Evolutionary conservation across 2,888 invertebrate genomes (phyloP).

Genomic region (Lithophane leautieri): DNA sequence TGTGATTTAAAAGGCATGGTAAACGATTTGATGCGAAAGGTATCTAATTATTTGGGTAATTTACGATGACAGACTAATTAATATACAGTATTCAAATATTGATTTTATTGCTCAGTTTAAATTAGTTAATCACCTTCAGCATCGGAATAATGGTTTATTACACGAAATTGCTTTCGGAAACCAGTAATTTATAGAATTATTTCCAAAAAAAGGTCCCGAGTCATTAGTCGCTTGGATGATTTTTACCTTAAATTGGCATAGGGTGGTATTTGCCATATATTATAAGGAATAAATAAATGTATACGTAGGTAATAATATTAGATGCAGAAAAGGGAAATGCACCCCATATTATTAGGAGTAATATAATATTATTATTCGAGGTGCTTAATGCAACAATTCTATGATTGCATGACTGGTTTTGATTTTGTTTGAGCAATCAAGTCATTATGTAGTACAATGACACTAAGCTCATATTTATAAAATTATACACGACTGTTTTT

Average conservation of each 20-base stretch:
- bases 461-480: too few species aligned
- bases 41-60: constrained; percentile 68
- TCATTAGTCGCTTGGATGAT: constrained; percentile 63
- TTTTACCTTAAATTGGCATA: constrained; percentile 58
- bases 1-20: constrained; percentile 67
- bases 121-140: constrained; percentile 67
- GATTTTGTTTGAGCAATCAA: constrained; percentile 47
- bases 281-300: constrained; percentile 48
- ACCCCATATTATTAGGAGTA: constrained; percentile 42
- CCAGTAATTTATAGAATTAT: constrained; percentile 61
- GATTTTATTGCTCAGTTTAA: constrained; percentile 69
- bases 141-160: constrained; percentile 62
- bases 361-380: constrained; percentile 50
- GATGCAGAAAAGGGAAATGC: constrained; percentile 36
- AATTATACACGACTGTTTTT: neutral
- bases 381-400: constrained; percentile 37
- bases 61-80: constrained; percentile 71
- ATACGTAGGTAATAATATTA: constrained; percentile 14
- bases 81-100: constrained; percentile 70
- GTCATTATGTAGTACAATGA: constrained; percentile 1
- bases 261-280: constrained; percentile 49
- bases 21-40: constrained; percentile 68
- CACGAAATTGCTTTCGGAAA: constrained; percentile 65
- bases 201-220: constrained; percentile 50
- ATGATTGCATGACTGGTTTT: constrained; percentile 50